Evolutionary conservation across 2,113 vertebrate genomes (phyloP), one percentile per base, ranked within the genome.

Genomic region (Spizaetus ornatus): DNA sequence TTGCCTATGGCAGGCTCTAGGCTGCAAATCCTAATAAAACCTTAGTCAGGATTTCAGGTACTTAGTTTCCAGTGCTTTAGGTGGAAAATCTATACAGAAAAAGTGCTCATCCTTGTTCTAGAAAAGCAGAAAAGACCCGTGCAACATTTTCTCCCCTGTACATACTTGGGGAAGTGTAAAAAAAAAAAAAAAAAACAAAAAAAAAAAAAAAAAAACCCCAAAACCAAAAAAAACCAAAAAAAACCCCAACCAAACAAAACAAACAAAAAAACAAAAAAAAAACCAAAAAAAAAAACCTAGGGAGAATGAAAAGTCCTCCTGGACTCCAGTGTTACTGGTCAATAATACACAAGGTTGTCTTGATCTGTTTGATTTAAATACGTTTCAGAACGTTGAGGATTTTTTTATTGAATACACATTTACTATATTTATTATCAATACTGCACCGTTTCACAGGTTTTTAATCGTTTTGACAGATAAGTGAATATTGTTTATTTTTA

Each of bases 81-180:
- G 7, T 55, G 19, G 29, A 80, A 76, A 76, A 61, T 61, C 48
- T 65, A 8, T 69, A 23, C 3, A n/a, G 27, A 45, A 74, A 67
- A 52, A 27, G 2, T 32, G 5, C 8, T 82, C 1, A 1, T 58
- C 23, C 9, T 5, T 73, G 10, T 42, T 82, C 14, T 77, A 73
- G 53, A 90, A 50, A 70, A 65, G 18, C 4, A 73, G 36, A 53
- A 50, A 31, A 4, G 2, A 9, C 13, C 5, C 27, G 23, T 6
- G 1, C 9, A 1, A 0, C 9, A 19, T 8, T 25, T 78, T 78
- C 36, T 63, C 6, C 38, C 7, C 5, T 16, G 3, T 42, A 26
- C 2, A 0, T 55, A 14, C 42, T 43, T 84, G 10, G 16, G 13
- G 16, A 88, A 47, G 3, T 19, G 7, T 22, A 63, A 38, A 38